Base-by-base conservation (phyloP, 2,113 vertebrate species). In the Octodon degus region DNA sequence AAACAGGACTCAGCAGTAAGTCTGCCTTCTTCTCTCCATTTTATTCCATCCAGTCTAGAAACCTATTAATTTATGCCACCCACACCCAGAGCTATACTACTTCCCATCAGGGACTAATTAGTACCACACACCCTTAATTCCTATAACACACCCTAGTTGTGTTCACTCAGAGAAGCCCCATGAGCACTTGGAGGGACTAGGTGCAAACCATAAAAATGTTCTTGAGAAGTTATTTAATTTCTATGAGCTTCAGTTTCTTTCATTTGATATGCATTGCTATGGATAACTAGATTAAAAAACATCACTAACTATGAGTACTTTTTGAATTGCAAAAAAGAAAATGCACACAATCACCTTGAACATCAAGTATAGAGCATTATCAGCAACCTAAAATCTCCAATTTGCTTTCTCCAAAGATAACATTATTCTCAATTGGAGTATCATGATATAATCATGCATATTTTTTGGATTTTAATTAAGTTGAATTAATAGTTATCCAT, bases 401-500 rank as follows among this genome's bases (percentile, higher is more conserved):
- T 58, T 6, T 85, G 2, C 8, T 30, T 1, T 72, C 40, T 93
- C 17, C 47, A 74, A 84, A 72, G n/a, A 11, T 37, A 80, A 53
- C 8, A 91, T 50, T 63, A 83, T 2, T 37, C 77, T 32, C 8
- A 84, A 27, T 58, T 91, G 2, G 24, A 95, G 80, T 62, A 79
- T 43, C 27, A 79, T 83, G 62, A 83, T 88, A n/a, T 37, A 65
- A 67, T 62, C 11, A 70, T 68, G 27, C 37, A 77, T 62, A 34
- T 34, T 89, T 89, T 32, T 32, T 47, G 13, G 68, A 63, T 96
- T 92, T 86, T n/a, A 79, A 53, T 30, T 68, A 95, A 89, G 50
- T 87, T 34, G 24, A 93, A 88, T 47, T 76, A 68, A 82, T 12
- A 70, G 2, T n/a, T 50, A 86, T n/a, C 25, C 62, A 32, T 93